Evolutionary conservation across 2,113 vertebrate species (phyloP).

Genomic region (Ciconia maguari): DNA sequence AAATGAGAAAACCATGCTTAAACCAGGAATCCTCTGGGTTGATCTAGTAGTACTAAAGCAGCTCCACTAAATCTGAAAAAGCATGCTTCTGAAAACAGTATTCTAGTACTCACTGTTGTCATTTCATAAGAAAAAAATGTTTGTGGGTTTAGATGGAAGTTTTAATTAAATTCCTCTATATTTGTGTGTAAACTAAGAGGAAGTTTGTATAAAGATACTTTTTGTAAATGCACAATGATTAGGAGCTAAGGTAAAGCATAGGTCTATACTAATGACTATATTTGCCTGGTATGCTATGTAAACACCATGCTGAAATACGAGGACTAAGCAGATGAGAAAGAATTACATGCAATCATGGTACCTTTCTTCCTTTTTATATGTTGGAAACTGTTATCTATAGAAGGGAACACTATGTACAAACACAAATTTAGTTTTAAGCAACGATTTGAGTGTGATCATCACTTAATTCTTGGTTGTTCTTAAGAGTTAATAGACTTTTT

Average conservation of each 20-base stretch:
- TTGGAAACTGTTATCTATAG: background rate
- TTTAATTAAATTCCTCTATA: background rate
- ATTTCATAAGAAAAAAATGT: background rate
- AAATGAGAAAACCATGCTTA: background rate
- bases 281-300: background rate
- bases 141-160: background rate
- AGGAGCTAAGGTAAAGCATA: background rate
- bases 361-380: slow-evolving; percentile 22
- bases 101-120: background rate
- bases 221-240: background rate
- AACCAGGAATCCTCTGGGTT: background rate
- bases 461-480: background rate
- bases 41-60: background rate
- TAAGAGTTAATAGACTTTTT: background rate
- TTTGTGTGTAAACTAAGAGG: background rate
- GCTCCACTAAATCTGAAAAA: background rate
- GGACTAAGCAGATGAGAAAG: background rate
- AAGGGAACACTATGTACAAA: background rate
- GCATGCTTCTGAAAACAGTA: background rate
- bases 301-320: background rate
- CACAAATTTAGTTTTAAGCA: background rate
- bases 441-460: background rate
- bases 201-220: background rate
- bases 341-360: background rate
- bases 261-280: background rate